Base-by-base conservation (phyloP, 1,140 invertebrate species). In the Ceratina japonica region DNA sequence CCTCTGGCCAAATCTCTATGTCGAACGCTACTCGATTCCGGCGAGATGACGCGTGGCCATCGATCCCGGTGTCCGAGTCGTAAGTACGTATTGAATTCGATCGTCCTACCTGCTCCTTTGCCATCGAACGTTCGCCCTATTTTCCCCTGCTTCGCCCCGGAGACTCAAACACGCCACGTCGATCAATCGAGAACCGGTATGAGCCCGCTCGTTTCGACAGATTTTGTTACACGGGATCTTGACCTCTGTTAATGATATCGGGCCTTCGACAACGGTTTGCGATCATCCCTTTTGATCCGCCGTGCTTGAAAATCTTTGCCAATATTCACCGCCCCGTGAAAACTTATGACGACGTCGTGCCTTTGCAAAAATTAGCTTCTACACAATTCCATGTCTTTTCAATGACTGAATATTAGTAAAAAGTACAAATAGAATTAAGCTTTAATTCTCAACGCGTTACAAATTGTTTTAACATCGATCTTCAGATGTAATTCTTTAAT, bases 1-100 rank as follows among this genome's bases (percentile, higher is more conserved):
- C 22, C 49, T 18, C 31, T n/a, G 16, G 3, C 13, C 49, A 20
- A 27, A 72, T 62, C 58, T 49, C 49, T 18, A 31, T 31, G 27
- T 31, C 37, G 10, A 27, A 16, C 1, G 0, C 56, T 20, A 15
- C 31, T 44, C 54, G 63, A 59, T 71, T 15, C 37, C 56, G 5
- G 4, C 20, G 70, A n/a, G 24, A 61, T 22, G 56, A 72, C 61
- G 58, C 69, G 69, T 31, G n/a, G 54, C 16, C 52, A n/a, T 27
- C 15, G n/a, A 16, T n/a, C 44, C 44, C 52, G 37, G 44, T 61
- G n/a, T 49, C 56, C 3, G 69, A 71, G 18, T 71, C 69, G 31
- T 59, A 56, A 71, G 69, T 71, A 59, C 13, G n/a, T 59, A 59
- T 54, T 44, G 69, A 71, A 71, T 71, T 44, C 8, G 54, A 44